phyloP scores from a whole-genome alignment of 2,888 invertebrate genomes.

The Hemistola chrysoprasaria region DNA sequence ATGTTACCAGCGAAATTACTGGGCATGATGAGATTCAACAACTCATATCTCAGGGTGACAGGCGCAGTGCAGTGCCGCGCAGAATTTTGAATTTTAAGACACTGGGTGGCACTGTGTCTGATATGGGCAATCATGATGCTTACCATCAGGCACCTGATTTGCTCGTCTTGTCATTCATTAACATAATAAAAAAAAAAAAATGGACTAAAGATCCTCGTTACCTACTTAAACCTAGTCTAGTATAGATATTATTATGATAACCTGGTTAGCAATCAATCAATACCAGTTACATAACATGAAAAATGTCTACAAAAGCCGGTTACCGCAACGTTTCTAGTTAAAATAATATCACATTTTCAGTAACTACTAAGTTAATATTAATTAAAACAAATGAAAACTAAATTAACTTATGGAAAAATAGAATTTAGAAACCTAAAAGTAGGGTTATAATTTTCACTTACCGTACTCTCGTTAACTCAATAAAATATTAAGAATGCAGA shows the following conservation, averaged over 20 bases:
- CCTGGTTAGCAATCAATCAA: constrained; percentile 45
- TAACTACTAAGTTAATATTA: not conserved
- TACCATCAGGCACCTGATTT: no score
- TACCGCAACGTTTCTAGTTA: not conserved
- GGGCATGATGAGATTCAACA: no score
- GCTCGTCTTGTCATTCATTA: no score
- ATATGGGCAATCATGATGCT: no score
- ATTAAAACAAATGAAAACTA: constrained; percentile 21
- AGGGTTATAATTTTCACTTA: constrained; percentile 28
- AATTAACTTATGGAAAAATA: constrained; percentile 9
- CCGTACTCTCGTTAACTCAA: constrained; percentile 8
- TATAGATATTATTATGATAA: constrained; percentile 23
- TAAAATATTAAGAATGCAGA: constrained; percentile 8
- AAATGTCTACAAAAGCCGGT: constrained; percentile 8
- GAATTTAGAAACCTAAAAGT: constrained; percentile 23
- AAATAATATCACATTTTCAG: not conserved
- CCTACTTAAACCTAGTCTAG: not conserved
- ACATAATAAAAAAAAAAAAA: no score
- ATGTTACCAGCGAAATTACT: no score
- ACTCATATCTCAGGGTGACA: no score
- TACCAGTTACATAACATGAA: constrained; percentile 60
- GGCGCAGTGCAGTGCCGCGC: no score
- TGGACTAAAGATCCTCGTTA: no score
- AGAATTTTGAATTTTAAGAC: no score
- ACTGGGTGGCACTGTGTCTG: no score